Percentiles rank a stretch among this genome's conserved stretches.
Conservation (phyloP, 2,888 invertebrate species). For the Nezara viridula region DNA sequence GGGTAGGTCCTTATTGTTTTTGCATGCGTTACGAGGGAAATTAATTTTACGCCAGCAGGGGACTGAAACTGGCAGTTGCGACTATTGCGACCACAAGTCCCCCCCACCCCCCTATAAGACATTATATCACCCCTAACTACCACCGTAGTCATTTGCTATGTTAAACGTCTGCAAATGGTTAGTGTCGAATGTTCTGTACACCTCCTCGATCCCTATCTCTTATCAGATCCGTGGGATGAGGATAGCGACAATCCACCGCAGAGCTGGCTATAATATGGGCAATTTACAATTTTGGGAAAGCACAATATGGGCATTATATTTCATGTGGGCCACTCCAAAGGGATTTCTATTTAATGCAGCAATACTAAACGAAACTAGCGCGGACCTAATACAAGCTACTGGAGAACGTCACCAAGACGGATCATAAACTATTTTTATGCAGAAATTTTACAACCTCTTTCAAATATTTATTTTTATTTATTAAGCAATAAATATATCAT, state of each 20-base stretch:
- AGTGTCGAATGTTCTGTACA: slow-evolving; percentile 41
- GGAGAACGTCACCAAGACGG: too few species aligned
- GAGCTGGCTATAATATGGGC: neutral
- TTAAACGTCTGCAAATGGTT: slow-evolving; percentile 38
- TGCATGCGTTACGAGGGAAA: slow-evolving; percentile 40
- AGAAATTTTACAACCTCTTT: too few species aligned
- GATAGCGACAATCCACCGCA: slow-evolving; percentile 14
- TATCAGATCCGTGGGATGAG: neutral
- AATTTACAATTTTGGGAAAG: neutral
- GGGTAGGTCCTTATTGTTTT: slow-evolving; percentile 43
- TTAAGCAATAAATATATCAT: too few species aligned
- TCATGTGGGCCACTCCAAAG: neutral
- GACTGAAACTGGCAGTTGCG: slow-evolving; percentile 36
- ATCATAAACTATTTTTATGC: too few species aligned
- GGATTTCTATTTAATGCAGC: neutral
- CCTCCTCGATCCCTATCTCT: slow-evolving; percentile 15
- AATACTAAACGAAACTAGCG: neutral
- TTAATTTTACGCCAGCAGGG: slow-evolving; percentile 40
- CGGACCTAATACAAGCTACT: too few species aligned
- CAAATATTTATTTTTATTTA: too few species aligned
- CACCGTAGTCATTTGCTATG: slow-evolving; percentile 29
- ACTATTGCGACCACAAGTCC: slow-evolving; percentile 23
- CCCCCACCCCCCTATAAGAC: slow-evolving; percentile 1
- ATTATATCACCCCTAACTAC: slow-evolving; percentile 41
- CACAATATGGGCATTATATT: neutral